Conservation (phyloP, 2,888 invertebrate genomes). For the Salpingus planirostris region DNA sequence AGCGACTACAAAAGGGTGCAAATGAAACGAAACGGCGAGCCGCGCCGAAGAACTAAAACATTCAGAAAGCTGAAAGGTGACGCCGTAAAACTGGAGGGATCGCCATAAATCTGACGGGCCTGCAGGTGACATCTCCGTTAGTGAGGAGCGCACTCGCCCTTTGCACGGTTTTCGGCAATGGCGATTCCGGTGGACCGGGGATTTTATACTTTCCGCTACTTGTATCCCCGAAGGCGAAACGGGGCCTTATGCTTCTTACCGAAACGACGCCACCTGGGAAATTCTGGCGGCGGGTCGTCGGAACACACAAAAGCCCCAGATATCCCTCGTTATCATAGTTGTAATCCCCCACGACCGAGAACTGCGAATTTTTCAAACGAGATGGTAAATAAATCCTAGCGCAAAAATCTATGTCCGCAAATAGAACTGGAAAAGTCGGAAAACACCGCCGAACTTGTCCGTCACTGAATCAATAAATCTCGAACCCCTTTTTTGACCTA, state of each 20-base stretch:
- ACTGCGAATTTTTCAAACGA: constrained; percentile 15
- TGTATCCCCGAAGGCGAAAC: constrained; percentile 12
- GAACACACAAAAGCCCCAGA: constrained; percentile 15
- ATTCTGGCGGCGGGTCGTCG: constrained; percentile 17
- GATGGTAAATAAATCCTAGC: constrained; percentile 21
- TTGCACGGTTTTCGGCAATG: too few species aligned
- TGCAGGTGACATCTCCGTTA: constrained; percentile 13
- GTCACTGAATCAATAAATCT: constrained; percentile 8
- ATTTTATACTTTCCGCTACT: constrained; percentile 18
- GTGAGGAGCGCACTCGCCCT: too few species aligned
- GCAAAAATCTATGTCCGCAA: constrained; percentile 25
- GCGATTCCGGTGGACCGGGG: too few species aligned
- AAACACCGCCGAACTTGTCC: constrained; percentile 9
- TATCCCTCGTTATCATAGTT: constrained; percentile 18
- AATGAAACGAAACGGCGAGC: constrained; percentile 24
- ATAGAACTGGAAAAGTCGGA: constrained; percentile 13
- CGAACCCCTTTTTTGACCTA: constrained; percentile 5
- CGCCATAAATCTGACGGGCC: constrained; percentile 6
- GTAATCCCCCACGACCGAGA: constrained; percentile 14
- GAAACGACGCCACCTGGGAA: constrained; percentile 23
- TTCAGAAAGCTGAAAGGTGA: constrained; percentile 15
- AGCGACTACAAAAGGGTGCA: constrained; percentile 21
- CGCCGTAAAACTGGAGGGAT: constrained; percentile 4
- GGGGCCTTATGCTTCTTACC: constrained; percentile 15
- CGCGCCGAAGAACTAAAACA: constrained; percentile 14